These are phyloP conservation scores for Caenorhabditis briggsae DNA, from an alignment of 1,140 invertebrate species.

Conservation along the genomic window DNA sequence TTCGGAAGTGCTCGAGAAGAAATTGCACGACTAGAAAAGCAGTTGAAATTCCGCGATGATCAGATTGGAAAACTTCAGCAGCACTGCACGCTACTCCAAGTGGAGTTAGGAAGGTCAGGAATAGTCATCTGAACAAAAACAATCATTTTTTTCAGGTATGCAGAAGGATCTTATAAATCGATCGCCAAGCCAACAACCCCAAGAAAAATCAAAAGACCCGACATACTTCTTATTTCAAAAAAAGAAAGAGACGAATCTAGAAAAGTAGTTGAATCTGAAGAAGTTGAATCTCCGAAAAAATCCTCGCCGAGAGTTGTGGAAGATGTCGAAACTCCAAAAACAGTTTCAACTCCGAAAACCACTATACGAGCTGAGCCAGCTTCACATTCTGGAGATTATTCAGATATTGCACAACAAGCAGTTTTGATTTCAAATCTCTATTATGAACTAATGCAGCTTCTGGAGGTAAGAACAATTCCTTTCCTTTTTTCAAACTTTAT, in stretches of 20 bases:
- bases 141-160: not conserved
- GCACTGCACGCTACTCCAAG: slow-evolving; percentile 73
- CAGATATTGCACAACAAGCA: slow-evolving; percentile 62
- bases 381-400: slow-evolving; percentile 15
- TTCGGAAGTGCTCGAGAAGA: slow-evolving; percentile 71
- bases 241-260: slow-evolving; percentile 11
- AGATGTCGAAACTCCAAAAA: not conserved
- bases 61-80: slow-evolving; percentile 72
- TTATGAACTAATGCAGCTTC: slow-evolving; percentile 64
- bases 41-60: slow-evolving; percentile 72
- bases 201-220: slow-evolving; percentile 38
- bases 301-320: slow-evolving; percentile 17
- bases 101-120: slow-evolving; percentile 69
- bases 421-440: slow-evolving; percentile 65
- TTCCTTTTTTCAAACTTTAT: not conserved
- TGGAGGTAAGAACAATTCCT: not conserved
- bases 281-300: not conserved
- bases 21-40: slow-evolving; percentile 69
- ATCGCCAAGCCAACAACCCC: slow-evolving; percentile 40
- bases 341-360: not conserved
- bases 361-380: not conserved
- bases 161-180: not conserved
- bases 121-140: not conserved
- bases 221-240: not conserved
- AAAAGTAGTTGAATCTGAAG: not conserved